Conservation (phyloP, 1,140 invertebrate genomes). For the Zelostemma sp. region DNA sequence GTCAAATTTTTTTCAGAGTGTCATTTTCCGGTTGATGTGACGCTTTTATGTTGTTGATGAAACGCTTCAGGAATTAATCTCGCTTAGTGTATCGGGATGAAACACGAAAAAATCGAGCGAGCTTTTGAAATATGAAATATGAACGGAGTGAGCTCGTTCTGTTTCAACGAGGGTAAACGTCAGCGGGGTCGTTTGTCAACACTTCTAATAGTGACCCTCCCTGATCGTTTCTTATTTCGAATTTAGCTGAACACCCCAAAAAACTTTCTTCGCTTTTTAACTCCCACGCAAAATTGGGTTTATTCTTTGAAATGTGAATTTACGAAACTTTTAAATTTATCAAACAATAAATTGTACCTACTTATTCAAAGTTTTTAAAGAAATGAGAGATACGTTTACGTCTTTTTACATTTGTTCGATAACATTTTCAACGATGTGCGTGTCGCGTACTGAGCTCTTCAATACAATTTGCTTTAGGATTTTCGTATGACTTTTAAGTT, state of each 20-base stretch:
- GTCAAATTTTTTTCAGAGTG: constrained; percentile 1
- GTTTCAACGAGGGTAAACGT: constrained; percentile 59
- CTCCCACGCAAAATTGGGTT: too few species aligned
- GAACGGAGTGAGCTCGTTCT: constrained; percentile 56
- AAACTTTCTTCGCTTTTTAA: not conserved
- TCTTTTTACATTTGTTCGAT: too few species aligned
- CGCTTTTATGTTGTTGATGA: constrained; percentile 19
- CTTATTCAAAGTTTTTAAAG: too few species aligned
- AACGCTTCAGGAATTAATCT: constrained; percentile 52
- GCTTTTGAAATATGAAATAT: constrained; percentile 64
- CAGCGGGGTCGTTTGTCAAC: constrained; percentile 64
- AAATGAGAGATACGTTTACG: too few species aligned
- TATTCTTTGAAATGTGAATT: too few species aligned
- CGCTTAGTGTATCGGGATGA: constrained; percentile 35
- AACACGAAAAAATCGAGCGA: constrained; percentile 35
- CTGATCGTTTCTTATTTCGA: constrained; percentile 29
- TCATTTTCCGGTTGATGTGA: constrained; percentile 10
- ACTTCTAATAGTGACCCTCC: constrained; percentile 32
- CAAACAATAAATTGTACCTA: too few species aligned
- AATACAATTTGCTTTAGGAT: too few species aligned
- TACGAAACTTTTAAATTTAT: too few species aligned
- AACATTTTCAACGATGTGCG: too few species aligned
- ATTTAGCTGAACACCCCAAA: not conserved
- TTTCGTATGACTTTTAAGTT: too few species aligned
- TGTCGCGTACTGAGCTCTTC: too few species aligned